Conservation (phyloP, 2,113 vertebrate genomes). For the Spizaetus ornatus region DNA sequence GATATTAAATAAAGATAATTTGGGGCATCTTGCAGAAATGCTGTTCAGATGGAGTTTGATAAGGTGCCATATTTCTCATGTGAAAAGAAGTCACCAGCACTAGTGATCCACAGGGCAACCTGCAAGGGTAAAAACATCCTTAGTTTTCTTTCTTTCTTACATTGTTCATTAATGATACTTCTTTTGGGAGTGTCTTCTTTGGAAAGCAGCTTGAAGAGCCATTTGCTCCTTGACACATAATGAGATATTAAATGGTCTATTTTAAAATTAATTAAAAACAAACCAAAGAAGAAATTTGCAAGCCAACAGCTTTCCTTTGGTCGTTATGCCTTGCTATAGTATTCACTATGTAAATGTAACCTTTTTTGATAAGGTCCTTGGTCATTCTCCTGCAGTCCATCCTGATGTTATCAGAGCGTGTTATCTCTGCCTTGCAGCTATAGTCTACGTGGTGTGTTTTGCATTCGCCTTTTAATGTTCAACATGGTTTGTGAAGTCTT, state of each 20-base stretch:
- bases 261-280: background rate
- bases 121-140: background rate
- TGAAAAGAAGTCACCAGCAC: background rate
- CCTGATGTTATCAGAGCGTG: background rate
- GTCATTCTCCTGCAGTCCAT: background rate
- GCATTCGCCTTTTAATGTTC: background rate
- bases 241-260: background rate
- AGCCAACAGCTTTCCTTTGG: background rate
- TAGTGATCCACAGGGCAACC: background rate
- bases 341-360: background rate
- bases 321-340: background rate
- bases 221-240: background rate
- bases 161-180: background rate
- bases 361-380: background rate
- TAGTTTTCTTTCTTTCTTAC: background rate
- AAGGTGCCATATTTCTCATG: background rate
- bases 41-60: background rate
- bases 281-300: background rate
- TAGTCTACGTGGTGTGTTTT: background rate
- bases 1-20: background rate
- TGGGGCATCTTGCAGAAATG: background rate
- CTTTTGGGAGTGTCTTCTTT: background rate
- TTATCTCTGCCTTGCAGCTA: background rate
- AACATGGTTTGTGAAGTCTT: background rate
- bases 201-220: background rate